Evolutionary conservation across 2,113 vertebrate genomes (phyloP).

Genomic region (Burhinus bistriatus): DNA sequence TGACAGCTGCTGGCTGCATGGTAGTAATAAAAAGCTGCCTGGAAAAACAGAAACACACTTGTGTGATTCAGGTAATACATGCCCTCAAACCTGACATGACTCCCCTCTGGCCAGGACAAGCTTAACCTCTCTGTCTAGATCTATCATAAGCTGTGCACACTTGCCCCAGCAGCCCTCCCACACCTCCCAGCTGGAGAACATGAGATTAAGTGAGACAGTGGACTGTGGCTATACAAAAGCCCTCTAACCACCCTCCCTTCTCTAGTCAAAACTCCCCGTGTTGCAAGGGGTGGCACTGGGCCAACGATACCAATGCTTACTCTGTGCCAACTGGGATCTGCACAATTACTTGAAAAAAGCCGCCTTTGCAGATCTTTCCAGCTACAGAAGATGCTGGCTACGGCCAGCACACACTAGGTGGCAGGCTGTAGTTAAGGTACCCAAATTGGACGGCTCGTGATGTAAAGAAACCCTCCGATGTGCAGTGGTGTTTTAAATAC

Average conservation of each 20-base stretch:
- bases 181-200: background rate
- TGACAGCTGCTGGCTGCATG: conserved; percentile 81
- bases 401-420: conserved; percentile 5
- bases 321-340: background rate
- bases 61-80: background rate
- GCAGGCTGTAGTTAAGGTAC: conserved; percentile 40
- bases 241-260: background rate
- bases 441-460: background rate
- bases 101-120: background rate
- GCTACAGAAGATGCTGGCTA: background rate
- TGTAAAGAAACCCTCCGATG: background rate
- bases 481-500: conserved; percentile 22
- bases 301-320: background rate
- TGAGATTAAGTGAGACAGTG: background rate
- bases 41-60: background rate
- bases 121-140: background rate
- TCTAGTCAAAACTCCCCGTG: background rate
- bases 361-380: background rate
- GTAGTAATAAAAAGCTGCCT: conserved; percentile 86
- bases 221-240: background rate
- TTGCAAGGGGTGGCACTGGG: background rate
- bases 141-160: background rate
- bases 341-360: background rate
- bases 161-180: background rate
- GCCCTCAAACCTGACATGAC: background rate